Base-by-base conservation (phyloP, 1,140 invertebrate genomes). In the Hermetia illucens region DNA sequence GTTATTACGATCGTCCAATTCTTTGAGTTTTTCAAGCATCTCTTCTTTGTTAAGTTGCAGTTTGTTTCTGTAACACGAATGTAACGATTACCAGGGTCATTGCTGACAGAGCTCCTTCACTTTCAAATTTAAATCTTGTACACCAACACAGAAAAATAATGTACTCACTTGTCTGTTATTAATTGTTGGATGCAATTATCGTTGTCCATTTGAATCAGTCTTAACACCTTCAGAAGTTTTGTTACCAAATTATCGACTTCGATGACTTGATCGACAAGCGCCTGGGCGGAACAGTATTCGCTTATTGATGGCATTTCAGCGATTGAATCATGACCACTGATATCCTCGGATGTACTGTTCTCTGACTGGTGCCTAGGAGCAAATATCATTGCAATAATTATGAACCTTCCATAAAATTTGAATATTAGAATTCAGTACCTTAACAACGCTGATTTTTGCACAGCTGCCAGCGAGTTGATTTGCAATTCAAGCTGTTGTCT, bases 181-280 rank as follows among this genome's bases (percentile, higher is more conserved):
- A 77, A 49, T 44, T 75, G 73, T 42, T 70, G 69, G 49, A 74
- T 73, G 47, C 68, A 73, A 15, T 68, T 71, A 43, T 79, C 75
- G 45, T 74, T 76, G 42, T 77, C 73, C 37, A 74, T 53, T 50
- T 80, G 77, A 43, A 80, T 78, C 16, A 81, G 73, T 30, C 75
- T 64, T 44, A 84, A 62, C 32, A 83, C 78, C 48, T 80, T 79
- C 38, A 84, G 63, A 46, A 84, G 58, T 48, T 76, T 78, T 1
- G 77, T 79, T 5, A 84, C 69, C 12, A 81, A 61, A 59, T 77
- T 77, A 58, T 84, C 77, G 19, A 80, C 75, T 12, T 79, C 73
- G 39, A 80, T 79, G 4, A 80, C 75, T 66, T 80, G 77, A 61
- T 80, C 77, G 16, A 79, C 72, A 6, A 80, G 62, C 5, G 68